Evolutionary conservation across 1,140 invertebrate species (phyloP).

Genomic region (Lucilia cuprina): DNA sequence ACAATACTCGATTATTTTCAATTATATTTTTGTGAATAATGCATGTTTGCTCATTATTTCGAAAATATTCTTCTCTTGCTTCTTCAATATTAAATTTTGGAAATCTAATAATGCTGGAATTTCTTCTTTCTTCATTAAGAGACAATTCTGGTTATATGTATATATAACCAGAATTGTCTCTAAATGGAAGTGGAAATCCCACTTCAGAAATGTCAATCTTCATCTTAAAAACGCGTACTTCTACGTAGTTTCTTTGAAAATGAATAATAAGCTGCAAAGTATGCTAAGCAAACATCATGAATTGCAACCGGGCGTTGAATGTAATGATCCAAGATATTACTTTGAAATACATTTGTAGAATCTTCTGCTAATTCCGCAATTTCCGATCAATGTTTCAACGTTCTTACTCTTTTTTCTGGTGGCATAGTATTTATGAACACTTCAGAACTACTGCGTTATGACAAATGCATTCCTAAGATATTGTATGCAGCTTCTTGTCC

Average conservation of each 20-base stretch:
- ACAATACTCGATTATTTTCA: background rate
- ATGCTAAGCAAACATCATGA: constrained; percentile 2
- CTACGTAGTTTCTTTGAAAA: background rate
- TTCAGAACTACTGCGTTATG: constrained; percentile 21
- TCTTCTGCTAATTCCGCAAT: background rate
- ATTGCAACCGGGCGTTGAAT: constrained; percentile 1
- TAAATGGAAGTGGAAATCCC: background rate
- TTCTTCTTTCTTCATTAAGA: too few species aligned
- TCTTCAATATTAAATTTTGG: too few species aligned
- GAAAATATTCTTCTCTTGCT: too few species aligned
- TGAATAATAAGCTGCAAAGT: constrained; percentile 16
- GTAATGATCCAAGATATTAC: constrained; percentile 11
- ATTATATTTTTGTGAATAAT: background rate
- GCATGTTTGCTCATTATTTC: background rate
- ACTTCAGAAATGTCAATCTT: background rate
- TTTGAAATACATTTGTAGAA: constrained; percentile 27
- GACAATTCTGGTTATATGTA: background rate
- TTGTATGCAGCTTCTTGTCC: constrained; percentile 38
- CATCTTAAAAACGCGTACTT: background rate
- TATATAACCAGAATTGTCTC: constrained; percentile 19
- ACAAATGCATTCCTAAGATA: constrained; percentile 26
- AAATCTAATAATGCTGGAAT: too few species aligned
- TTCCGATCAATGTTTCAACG: constrained; percentile 18
- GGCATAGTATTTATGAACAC: constrained; percentile 23
- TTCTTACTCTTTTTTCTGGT: constrained; percentile 16